These are phyloP conservation scores for Trachythela sp. DNA, from an alignment of 64 coral and sea anemone genomes.

Conservation along the genomic window DNA sequence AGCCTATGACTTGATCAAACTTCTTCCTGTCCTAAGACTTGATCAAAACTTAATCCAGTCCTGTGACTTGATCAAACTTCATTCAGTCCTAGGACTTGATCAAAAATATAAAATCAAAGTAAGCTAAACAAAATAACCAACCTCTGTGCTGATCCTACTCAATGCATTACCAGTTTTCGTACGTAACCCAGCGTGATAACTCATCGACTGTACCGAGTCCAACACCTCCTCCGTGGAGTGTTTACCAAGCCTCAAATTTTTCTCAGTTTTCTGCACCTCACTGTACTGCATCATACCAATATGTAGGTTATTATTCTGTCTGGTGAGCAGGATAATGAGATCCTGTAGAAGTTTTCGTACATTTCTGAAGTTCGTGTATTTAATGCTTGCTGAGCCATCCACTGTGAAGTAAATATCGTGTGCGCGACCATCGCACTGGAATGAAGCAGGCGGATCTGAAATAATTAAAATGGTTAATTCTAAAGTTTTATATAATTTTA, in stretches of 20 bases:
- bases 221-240: neutral
- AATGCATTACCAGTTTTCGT: neutral
- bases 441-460: neutral
- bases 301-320: neutral
- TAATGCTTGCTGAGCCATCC: neutral
- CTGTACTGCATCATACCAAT: constrained; percentile 21
- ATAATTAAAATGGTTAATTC: neutral
- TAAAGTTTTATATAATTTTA: neutral
- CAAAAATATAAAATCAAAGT: no score
- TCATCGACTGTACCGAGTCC: neutral
- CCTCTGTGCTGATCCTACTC: neutral
- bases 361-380: neutral
- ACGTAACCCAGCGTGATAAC: neutral
- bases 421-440: neutral
- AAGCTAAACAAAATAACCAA: neutral
- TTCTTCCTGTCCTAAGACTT: no score
- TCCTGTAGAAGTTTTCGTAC: constrained; percentile 9
- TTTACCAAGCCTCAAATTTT: neutral
- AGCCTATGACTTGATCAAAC: no score
- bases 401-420: neutral
- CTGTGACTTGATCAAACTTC: no score
- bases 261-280: neutral
- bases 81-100: no score
- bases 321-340: neutral
- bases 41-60: no score